Evolutionary conservation across 2,113 vertebrate genomes (phyloP), one percentile per base, ranked within the genome.

Genomic region (Scortum barcoo): DNA sequence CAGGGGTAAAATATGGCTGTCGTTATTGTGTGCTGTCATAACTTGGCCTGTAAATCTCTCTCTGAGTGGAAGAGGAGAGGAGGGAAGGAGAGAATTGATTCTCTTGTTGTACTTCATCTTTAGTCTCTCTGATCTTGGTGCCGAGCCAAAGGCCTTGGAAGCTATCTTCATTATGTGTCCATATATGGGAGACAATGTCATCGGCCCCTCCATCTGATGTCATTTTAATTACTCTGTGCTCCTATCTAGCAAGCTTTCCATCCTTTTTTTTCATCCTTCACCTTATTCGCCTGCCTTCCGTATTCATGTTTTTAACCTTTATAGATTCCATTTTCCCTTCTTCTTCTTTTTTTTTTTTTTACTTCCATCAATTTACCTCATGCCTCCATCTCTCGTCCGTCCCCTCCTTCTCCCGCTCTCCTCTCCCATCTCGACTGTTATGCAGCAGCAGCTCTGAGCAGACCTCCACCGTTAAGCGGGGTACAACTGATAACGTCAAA

Each of bases 1-100:
- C 77, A 54, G 74, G 88, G 82, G 88, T 92, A 78, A 94, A 93
- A 91, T 91, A 93, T 89, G 88, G 84, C 80, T 75, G 72, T 82
- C 69, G 88, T 93, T 94, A 93, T 89, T 92, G 90, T 70, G 69
- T 50, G 85, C 88, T 93, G 90, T 95, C 92, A 91, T 92, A 95
- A 93, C 87, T 91, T 68, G 56, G 83, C 87, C 83, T 80, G 91
- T 94, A 92, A 94, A 93, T 94, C 91, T 93, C 78, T 88, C 75
- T 63, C 76, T 72, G 77, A 90, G 88, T 90, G 86, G 87, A 86
- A 91, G 86, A 72, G 71, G 88, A 89, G 89, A 84, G 80, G 81
- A 72, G 72, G 69, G 66, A 85, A 85, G 63, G 78, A 76, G 78
- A 73, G 84, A 83, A 93, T 90, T 90, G 93, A 92, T 92, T 92